A percentile compares a stretch with the other conserved stretches of the same genome.
Conservation (phyloP, 2,888 invertebrate species). For the Atrina japonica region DNA sequence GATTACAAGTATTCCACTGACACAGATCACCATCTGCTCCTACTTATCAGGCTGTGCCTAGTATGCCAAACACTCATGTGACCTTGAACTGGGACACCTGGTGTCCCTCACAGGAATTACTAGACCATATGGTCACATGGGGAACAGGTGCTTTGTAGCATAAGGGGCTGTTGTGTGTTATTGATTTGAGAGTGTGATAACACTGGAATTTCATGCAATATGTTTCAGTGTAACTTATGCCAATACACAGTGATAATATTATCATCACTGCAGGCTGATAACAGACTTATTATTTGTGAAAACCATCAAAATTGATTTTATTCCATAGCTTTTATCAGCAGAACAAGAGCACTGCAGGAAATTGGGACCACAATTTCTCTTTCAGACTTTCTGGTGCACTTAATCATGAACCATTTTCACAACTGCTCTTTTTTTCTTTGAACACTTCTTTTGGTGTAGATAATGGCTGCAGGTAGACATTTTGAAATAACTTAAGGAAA, state of each 20-base stretch:
- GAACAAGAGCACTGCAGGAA: too few relatives aligned
- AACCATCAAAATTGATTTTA: too few relatives aligned
- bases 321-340: too few relatives aligned
- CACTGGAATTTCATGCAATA: constrained; percentile 5
- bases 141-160: constrained; percentile 24
- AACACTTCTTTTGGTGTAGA: too few relatives aligned
- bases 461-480: too few relatives aligned
- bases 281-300: too few relatives aligned
- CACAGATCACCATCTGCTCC: constrained; percentile 28
- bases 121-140: constrained; percentile 19
- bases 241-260: neutral
- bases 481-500: too few relatives aligned
- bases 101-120: constrained; percentile 8
- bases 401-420: too few relatives aligned
- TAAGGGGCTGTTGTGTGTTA: constrained; percentile 7
- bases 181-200: constrained; percentile 22
- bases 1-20: constrained; percentile 22
- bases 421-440: too few relatives aligned
- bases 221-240: neutral
- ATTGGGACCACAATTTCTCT: too few relatives aligned
- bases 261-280: too few relatives aligned
- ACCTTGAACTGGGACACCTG: constrained; percentile 33
- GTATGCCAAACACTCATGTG: constrained; percentile 9
- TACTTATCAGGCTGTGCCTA: constrained; percentile 3
- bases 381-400: too few relatives aligned